Conservation (phyloP, 2,113 vertebrate genomes). For the Pontoporia blainvillei region DNA sequence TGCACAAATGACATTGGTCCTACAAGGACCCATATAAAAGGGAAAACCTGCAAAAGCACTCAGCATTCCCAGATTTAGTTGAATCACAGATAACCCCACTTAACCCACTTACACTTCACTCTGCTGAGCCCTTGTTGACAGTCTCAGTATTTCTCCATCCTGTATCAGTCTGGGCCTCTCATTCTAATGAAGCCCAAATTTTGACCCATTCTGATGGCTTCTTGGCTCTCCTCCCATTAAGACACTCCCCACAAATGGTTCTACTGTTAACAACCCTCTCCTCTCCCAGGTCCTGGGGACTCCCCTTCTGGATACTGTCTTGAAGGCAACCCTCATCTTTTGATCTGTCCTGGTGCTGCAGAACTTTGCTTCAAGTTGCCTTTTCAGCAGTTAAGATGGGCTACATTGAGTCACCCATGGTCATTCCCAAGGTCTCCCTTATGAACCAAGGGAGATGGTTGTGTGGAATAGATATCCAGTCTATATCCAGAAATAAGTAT, state of each 20-base stretch:
- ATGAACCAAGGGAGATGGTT: neutral
- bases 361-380: neutral
- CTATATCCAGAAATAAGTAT: neutral
- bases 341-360: rapidly evolving
- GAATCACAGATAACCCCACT: neutral
- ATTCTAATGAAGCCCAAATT: neutral
- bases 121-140: neutral
- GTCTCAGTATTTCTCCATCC: neutral
- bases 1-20: neutral
- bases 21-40: neutral
- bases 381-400: neutral
- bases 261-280: neutral
- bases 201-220: neutral
- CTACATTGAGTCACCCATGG: neutral
- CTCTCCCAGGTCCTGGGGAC: neutral
- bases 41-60: neutral
- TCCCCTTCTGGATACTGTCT: neutral
- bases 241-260: neutral
- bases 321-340: neutral
- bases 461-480: neutral
- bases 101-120: neutral
- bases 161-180: neutral
- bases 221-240: neutral
- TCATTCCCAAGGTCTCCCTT: neutral
- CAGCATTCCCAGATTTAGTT: neutral